A percentile compares a stretch with the other conserved stretches of the same genome.
These are phyloP conservation scores for Agrenia bidenticulata DNA, from an alignment of 2,888 invertebrate genomes.

Conservation along the genomic window DNA sequence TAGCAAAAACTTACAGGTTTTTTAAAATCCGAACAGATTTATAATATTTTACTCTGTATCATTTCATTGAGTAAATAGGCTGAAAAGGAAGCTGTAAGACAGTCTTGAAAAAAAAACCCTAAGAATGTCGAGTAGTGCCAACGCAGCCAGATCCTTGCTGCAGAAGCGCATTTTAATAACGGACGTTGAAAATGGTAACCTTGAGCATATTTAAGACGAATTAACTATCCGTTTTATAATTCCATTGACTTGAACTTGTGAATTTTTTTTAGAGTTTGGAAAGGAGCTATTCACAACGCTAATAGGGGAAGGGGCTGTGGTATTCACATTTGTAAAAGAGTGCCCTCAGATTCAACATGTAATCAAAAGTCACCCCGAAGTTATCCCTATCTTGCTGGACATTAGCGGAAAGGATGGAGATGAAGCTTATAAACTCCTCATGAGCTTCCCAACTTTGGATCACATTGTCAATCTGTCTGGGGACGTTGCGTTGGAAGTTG, in stretches of 20 bases:
- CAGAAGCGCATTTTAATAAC: conserved; percentile 34
- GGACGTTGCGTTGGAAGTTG: conserved; percentile 26
- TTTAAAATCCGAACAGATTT: no score
- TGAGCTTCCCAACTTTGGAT: conserved; percentile 29
- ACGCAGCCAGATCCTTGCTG: conserved; percentile 11
- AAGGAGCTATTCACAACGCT: conserved; percentile 30
- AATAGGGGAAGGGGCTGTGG: conserved; percentile 25
- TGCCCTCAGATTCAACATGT: conserved; percentile 31
- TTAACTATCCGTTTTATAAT: neutral
- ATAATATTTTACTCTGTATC: no score
- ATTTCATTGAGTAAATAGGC: no score
- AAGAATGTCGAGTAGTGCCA: neutral
- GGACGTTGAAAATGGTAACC: conserved; percentile 31
- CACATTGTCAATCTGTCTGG: conserved; percentile 40
- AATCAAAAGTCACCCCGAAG: conserved; percentile 28
- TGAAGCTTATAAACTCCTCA: conserved; percentile 26
- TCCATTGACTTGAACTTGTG: neutral
- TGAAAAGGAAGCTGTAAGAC: no score
- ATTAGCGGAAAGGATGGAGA: conserved; percentile 26
- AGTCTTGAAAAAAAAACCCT: no score
- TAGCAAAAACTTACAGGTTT: no score
- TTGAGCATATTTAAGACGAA: neutral
- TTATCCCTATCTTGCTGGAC: conserved; percentile 34
- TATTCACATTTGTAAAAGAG: conserved; percentile 34
- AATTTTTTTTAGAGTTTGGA: conserved; percentile 27